Percentiles rank a stretch among this genome's conserved stretches.
Evolutionary conservation across 2,797 vertebrate species (phyloP).

Genomic region (Hemitrygon akajei): DNA sequence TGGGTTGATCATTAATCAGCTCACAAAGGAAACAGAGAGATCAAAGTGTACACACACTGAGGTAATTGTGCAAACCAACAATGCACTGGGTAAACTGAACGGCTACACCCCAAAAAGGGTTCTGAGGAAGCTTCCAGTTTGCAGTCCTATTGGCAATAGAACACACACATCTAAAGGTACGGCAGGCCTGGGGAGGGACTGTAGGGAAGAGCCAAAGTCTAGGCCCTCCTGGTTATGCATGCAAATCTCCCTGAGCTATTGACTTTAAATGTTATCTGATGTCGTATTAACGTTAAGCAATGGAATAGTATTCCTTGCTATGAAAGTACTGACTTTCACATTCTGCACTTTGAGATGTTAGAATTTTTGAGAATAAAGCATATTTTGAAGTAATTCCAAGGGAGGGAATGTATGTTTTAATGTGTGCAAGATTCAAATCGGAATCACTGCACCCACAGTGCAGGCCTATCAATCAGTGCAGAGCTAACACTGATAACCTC

Average conservation of each 20-base stretch:
- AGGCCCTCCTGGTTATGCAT: no score
- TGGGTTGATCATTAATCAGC: constrained; percentile 27
- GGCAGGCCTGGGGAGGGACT: not conserved
- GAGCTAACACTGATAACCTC: not conserved
- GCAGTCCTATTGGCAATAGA: not conserved
- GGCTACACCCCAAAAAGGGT: not conserved
- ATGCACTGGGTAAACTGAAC: not conserved
- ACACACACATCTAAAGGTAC: not conserved
- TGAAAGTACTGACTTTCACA: no score
- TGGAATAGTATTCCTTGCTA: no score
- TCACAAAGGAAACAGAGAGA: not conserved
- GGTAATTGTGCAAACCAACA: not conserved
- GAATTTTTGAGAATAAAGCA: not conserved
- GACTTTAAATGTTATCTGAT: no score
- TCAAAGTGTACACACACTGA: constrained; percentile 12
- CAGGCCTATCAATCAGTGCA: not conserved
- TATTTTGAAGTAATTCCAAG: not conserved
- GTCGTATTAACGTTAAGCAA: no score
- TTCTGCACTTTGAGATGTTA: no score
- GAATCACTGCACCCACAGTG: not conserved
- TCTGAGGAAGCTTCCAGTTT: not conserved
- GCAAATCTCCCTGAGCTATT: no score
- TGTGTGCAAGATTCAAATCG: not conserved
- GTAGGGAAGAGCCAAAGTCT: no score
- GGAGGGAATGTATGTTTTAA: not conserved